phyloP scores from a whole-genome alignment of 2,888 invertebrate species.

The Orchesellides sinensis region DNA sequence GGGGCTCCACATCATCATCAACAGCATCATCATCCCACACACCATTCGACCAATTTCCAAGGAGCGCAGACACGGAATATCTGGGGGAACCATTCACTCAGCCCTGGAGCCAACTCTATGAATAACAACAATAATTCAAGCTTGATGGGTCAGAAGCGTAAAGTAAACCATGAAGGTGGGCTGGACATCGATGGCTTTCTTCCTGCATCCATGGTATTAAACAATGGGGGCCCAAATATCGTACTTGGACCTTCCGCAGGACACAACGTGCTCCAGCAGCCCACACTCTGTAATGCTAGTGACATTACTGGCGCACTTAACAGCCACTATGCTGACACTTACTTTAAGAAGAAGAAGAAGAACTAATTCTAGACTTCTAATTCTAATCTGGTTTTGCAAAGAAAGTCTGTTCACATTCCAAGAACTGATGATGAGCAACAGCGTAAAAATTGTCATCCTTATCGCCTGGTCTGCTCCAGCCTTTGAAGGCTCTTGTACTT shows the following conservation, averaged over 20 bases:
- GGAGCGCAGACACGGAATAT: slow-evolving; percentile 72
- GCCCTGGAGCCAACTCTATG: slow-evolving; percentile 72
- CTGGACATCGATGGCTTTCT: slow-evolving; percentile 76
- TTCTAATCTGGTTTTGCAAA: no score
- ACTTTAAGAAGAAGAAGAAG: slow-evolving; percentile 78
- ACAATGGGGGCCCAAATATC: slow-evolving; percentile 35
- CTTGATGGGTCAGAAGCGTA: slow-evolving; percentile 77
- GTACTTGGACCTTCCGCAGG: slow-evolving; percentile 23
- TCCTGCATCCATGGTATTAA: slow-evolving; percentile 34
- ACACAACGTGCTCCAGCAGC: slow-evolving; percentile 49
- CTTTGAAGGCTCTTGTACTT: no score
- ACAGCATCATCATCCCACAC: slow-evolving; percentile 74
- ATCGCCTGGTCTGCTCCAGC: no score
- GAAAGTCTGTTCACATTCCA: not conserved
- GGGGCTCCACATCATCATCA: slow-evolving; percentile 67
- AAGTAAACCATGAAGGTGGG: slow-evolving; percentile 77
- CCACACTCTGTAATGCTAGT: slow-evolving; percentile 27
- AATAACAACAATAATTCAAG: slow-evolving; percentile 64
- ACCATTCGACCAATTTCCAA: slow-evolving; percentile 68
- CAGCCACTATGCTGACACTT: slow-evolving; percentile 79
- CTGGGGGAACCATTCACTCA: slow-evolving; percentile 74
- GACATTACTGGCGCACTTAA: slow-evolving; percentile 79
- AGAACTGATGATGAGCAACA: not conserved
- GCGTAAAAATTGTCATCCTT: not conserved
- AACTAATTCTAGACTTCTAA: slow-evolving; percentile 51